Conservation (phyloP, 2,888 invertebrate genomes). For the Leucophenga montana region DNA sequence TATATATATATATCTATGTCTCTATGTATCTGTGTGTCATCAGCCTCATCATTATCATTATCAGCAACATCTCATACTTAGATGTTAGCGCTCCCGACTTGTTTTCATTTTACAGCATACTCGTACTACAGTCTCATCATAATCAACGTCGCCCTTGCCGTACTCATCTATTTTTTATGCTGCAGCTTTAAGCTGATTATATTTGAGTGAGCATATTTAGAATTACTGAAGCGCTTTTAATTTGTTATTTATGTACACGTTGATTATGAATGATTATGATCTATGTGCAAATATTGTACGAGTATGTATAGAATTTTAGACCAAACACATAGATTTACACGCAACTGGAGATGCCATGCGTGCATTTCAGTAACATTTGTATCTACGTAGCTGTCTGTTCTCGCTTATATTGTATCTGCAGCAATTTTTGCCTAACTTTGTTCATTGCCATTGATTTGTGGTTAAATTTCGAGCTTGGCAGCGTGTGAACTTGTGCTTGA, state of each 20-base stretch:
- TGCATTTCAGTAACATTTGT: neutral
- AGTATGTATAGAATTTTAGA: neutral
- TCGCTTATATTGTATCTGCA: no score
- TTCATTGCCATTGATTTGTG: no score
- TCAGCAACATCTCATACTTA: conserved; percentile 48
- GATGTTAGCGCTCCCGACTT: conserved; percentile 25
- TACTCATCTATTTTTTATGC: neutral
- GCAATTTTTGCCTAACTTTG: no score
- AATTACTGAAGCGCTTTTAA: conserved; percentile 67
- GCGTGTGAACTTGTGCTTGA: no score
- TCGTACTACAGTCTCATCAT: conserved; percentile 16
- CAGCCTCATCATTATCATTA: conserved; percentile 58
- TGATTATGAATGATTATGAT: conserved; percentile 67
- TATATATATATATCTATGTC: no score
- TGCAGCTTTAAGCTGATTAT: conserved; percentile 59
- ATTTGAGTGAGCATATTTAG: conserved; percentile 68
- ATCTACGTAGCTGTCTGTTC: neutral
- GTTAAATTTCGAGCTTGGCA: no score
- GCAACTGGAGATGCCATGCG: neutral
- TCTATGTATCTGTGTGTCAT: no score
- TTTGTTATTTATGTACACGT: conserved; percentile 67
- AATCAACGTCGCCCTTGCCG: conserved; percentile 34
- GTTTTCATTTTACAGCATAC: neutral
- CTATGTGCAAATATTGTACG: conserved; percentile 56
- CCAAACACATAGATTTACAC: neutral